phyloP scores from a whole-genome alignment of 2,113 vertebrate genomes.

The Tichodroma muraria region DNA sequence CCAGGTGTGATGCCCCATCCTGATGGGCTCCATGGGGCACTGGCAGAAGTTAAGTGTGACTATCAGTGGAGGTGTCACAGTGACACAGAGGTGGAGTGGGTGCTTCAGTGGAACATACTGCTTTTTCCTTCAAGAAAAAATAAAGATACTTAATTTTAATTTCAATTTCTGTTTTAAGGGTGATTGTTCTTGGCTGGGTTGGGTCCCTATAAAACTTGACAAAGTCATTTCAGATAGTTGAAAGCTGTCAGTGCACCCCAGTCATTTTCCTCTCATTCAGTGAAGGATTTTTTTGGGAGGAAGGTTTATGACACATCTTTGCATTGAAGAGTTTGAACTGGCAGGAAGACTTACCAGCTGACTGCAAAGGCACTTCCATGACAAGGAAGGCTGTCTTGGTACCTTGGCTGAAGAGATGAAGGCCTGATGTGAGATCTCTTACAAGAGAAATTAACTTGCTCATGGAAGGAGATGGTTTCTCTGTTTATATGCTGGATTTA shows the following conservation, averaged over 20 bases:
- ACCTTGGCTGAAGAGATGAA: neutral
- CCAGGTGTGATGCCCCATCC: neutral
- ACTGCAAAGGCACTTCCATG: neutral
- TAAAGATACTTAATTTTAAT: neutral
- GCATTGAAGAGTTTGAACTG: neutral
- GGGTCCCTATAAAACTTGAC: neutral
- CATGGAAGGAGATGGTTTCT: neutral
- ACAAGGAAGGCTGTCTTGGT: neutral
- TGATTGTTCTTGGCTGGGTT: constrained; percentile 4
- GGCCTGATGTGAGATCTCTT: neutral
- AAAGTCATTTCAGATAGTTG: neutral
- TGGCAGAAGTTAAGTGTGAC: neutral
- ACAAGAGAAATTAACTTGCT: neutral
- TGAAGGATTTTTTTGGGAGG: neutral
- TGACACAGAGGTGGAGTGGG: neutral
- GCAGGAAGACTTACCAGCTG: neutral
- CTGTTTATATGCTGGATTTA: neutral
- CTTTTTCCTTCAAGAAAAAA: neutral
- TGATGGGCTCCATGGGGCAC: neutral
- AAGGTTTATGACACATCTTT: neutral
- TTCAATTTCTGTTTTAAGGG: constrained; percentile 13
- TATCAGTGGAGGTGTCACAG: neutral
- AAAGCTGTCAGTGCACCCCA: neutral
- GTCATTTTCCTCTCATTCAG: neutral
- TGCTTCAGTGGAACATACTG: neutral